phyloP scores from a whole-genome alignment of 64 coral and sea anemone species.

The Montipora efflorescens region DNA sequence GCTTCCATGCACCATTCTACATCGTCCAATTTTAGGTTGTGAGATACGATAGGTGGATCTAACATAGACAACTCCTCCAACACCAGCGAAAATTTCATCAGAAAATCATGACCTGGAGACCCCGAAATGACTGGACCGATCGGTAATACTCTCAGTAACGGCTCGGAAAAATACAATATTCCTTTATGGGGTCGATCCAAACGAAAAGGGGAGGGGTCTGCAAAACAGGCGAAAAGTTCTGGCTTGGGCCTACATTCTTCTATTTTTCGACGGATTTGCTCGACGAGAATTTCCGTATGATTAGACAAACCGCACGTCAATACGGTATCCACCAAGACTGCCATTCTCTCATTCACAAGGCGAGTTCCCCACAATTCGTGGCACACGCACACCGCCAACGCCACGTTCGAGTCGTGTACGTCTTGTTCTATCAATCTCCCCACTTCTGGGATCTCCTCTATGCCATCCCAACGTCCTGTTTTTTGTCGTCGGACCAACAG shows the following conservation, averaged over 20 bases:
- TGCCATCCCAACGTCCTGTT: neutral
- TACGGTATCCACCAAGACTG: neutral
- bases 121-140: neutral
- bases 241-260: neutral
- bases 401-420: neutral
- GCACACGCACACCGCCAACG: neutral
- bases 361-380: neutral
- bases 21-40: neutral
- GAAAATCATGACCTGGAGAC: neutral
- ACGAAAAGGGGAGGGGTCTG: neutral
- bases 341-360: neutral
- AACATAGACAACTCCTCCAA: neutral
- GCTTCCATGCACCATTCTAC: conserved; percentile 1
- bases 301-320: neutral
- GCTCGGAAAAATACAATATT: neutral
- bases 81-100: neutral
- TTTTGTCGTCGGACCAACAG: neutral
- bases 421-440: neutral
- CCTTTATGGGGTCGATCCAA: neutral
- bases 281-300: neutral
- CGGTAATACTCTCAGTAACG: neutral
- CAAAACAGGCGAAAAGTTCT: neutral
- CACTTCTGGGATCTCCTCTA: neutral
- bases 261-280: neutral
- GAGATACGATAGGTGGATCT: neutral